Evolutionary conservation across 2,113 vertebrate species (phyloP).

Genomic region (Galeopterus variegatus): DNA sequence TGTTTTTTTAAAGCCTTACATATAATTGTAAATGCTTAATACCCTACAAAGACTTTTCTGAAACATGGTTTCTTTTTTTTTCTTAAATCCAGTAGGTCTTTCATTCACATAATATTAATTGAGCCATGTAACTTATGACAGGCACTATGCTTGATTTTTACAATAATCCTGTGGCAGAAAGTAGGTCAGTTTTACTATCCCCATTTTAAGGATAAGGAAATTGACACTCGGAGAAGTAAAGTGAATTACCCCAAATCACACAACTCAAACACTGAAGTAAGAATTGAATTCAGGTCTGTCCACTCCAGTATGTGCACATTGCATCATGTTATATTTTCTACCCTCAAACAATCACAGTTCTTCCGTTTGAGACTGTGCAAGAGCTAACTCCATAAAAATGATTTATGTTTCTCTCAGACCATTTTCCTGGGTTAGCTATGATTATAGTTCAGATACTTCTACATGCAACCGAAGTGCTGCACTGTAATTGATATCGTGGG

Average conservation of each 20-base stretch:
- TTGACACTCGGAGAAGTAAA: background rate
- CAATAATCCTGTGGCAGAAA: background rate
- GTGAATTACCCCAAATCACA: background rate
- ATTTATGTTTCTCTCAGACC: background rate
- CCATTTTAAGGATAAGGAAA: constrained; percentile 10
- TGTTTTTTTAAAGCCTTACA: constrained; percentile 11
- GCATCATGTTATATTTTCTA: background rate
- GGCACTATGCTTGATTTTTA: background rate
- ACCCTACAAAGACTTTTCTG: background rate
- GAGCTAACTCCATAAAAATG: background rate
- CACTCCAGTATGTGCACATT: background rate
- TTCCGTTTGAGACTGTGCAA: background rate
- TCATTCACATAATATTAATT: background rate
- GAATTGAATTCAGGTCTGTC: background rate
- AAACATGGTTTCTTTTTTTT: background rate
- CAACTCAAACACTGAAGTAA: background rate
- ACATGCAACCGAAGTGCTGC: background rate
- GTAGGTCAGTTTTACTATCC: background rate
- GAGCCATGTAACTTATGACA: background rate
- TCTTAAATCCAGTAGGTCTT: background rate
- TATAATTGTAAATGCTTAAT: background rate
- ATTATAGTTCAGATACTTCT: constrained; percentile 1
- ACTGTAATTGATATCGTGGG: background rate
- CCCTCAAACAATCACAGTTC: background rate
- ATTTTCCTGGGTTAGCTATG: constrained; percentile 30